Evolutionary conservation across 1,140 invertebrate species (phyloP).

Genomic region (Carposina sasakii): DNA sequence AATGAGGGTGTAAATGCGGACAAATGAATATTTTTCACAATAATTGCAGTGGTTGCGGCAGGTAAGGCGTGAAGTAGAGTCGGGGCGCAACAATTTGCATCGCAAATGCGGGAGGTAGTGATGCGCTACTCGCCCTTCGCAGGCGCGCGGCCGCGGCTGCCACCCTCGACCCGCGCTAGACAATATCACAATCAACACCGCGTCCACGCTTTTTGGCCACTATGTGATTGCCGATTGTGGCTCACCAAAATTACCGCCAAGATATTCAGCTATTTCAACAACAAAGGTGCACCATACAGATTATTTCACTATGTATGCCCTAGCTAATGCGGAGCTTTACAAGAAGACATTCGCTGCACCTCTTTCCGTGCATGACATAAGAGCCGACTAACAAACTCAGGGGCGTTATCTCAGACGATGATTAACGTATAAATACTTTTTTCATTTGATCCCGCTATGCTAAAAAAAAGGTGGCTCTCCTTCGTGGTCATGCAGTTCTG

Average conservation of each 20-base stretch:
- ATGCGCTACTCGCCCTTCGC: conserved; percentile 36
- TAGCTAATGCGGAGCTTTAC: too few relatives aligned
- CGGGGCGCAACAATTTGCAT: conserved; percentile 61
- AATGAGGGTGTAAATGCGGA: conserved; percentile 51
- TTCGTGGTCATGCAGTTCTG: too few relatives aligned
- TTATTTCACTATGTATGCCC: too few relatives aligned
- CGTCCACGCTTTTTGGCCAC: conserved; percentile 65
- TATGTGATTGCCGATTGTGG: conserved; percentile 67
- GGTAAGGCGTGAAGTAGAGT: conserved; percentile 52
- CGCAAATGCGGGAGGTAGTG: conserved; percentile 62
- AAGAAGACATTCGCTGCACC: too few relatives aligned
- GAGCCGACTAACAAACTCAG: too few relatives aligned
- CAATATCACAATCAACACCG: conserved; percentile 69
- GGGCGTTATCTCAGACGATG: too few relatives aligned
- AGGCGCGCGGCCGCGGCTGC: conserved; percentile 27
- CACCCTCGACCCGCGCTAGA: conserved; percentile 42
- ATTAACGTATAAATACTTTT: too few relatives aligned
- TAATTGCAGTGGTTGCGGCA: conserved; percentile 58
- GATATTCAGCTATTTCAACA: too few relatives aligned
- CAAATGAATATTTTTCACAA: conserved; percentile 69
- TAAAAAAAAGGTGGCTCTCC: too few relatives aligned
- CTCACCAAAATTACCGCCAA: conserved; percentile 45
- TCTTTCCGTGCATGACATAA: too few relatives aligned
- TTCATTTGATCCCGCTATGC: too few relatives aligned
- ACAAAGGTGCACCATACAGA: too few relatives aligned